phyloP scores from a whole-genome alignment of 2,113 vertebrate species.

The Ivindomyrus marchei region DNA sequence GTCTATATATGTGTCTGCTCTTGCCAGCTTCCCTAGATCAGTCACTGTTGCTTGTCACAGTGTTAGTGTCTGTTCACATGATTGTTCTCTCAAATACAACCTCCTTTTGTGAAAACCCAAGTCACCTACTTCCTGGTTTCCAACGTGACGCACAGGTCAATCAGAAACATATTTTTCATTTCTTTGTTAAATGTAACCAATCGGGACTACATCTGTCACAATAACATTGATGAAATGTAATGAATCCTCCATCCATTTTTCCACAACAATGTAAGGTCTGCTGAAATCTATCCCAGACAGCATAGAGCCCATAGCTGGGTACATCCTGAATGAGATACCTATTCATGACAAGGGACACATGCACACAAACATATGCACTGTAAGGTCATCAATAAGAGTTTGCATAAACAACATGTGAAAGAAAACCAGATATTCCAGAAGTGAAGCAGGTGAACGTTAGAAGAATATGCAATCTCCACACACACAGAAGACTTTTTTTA shows the following conservation, averaged over 20 bases:
- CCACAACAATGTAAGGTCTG: not conserved
- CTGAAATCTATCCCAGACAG: not conserved
- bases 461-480: not conserved
- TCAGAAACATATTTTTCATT: not conserved
- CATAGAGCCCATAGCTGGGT: not conserved
- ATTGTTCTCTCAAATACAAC: not conserved
- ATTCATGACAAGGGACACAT: not conserved
- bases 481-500: not conserved
- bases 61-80: not conserved
- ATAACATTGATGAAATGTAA: not conserved
- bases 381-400: not conserved
- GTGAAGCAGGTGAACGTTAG: not conserved
- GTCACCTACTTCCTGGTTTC: not conserved
- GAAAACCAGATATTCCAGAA: not conserved
- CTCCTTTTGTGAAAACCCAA: not conserved
- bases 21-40: not conserved
- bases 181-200: not conserved
- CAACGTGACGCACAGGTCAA: not conserved
- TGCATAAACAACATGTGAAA: not conserved
- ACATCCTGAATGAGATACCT: not conserved
- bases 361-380: not conserved
- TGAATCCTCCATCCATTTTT: not conserved
- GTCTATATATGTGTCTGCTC: not conserved
- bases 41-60: not conserved
- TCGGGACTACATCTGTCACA: not conserved